Conservation (phyloP, 2,113 vertebrate species). For the Synodontis membranacea region DNA sequence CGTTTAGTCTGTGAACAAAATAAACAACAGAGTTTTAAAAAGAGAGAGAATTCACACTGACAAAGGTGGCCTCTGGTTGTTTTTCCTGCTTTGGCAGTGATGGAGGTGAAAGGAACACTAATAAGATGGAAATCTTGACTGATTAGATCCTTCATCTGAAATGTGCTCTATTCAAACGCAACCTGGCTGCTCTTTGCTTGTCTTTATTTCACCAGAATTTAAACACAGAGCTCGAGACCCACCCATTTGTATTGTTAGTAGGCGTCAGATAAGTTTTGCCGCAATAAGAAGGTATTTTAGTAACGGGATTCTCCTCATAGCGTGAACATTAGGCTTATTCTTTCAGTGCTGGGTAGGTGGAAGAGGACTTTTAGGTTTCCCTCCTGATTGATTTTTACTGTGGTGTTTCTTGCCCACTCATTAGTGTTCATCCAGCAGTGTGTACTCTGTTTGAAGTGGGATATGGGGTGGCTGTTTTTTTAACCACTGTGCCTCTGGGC, state of each 20-base stretch:
- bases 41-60: slow-evolving; percentile 48
- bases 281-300: background rate
- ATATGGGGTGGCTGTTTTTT: slow-evolving; percentile 24
- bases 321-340: background rate
- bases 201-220: background rate
- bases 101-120: slow-evolving; percentile 65
- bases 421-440: slow-evolving; percentile 15
- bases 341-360: background rate
- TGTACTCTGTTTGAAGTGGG: background rate
- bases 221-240: background rate
- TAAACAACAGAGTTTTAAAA: slow-evolving; percentile 45
- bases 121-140: slow-evolving; percentile 62
- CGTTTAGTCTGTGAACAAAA: slow-evolving; percentile 53
- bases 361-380: background rate
- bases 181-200: slow-evolving; percentile 48
- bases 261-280: background rate
- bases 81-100: slow-evolving; percentile 60
- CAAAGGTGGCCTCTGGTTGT: slow-evolving; percentile 64
- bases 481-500: slow-evolving; percentile 8
- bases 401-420: background rate
- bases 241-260: background rate
- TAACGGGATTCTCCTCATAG: background rate
- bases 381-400: background rate
- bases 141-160: slow-evolving; percentile 65
- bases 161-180: slow-evolving; percentile 49